A percentile compares a stretch with the other conserved stretches of the same genome.
These are phyloP conservation scores for Ernsta delagoae DNA, from an alignment of 2,888 invertebrate genomes.

Conservation along the genomic window DNA sequence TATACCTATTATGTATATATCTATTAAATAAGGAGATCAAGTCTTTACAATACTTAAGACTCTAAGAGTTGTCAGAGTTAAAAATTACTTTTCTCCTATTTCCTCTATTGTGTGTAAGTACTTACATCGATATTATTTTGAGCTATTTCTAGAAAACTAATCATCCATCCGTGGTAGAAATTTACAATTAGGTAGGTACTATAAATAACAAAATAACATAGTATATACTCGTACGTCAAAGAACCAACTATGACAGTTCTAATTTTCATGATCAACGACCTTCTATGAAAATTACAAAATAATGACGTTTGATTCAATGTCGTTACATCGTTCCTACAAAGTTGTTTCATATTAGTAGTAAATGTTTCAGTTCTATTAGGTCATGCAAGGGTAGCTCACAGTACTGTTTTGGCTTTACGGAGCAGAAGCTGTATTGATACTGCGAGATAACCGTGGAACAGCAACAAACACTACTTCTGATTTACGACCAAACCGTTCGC, in stretches of 20 bases:
- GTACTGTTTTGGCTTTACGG: constrained; percentile 9
- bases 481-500: constrained; percentile 25
- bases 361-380: neutral
- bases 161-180: too few relatives aligned
- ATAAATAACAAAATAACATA: too few relatives aligned
- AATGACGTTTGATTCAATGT: neutral
- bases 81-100: too few relatives aligned
- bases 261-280: neutral
- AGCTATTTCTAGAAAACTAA: too few relatives aligned
- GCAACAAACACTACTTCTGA: constrained; percentile 10
- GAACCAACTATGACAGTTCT: neutral
- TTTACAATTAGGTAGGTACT: too few relatives aligned
- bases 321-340: neutral
- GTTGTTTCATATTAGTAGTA: neutral
- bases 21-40: too few relatives aligned
- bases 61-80: too few relatives aligned
- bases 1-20: too few relatives aligned
- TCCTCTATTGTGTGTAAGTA: too few relatives aligned
- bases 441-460: constrained; percentile 8
- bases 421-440: constrained; percentile 14
- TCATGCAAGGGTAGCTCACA: neutral
- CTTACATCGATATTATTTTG: too few relatives aligned
- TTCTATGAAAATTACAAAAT: neutral
- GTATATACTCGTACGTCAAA: too few relatives aligned
- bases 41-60: too few relatives aligned